phyloP scores from a whole-genome alignment of 1,140 invertebrate genomes.

The Sinonovacula constricta region DNA sequence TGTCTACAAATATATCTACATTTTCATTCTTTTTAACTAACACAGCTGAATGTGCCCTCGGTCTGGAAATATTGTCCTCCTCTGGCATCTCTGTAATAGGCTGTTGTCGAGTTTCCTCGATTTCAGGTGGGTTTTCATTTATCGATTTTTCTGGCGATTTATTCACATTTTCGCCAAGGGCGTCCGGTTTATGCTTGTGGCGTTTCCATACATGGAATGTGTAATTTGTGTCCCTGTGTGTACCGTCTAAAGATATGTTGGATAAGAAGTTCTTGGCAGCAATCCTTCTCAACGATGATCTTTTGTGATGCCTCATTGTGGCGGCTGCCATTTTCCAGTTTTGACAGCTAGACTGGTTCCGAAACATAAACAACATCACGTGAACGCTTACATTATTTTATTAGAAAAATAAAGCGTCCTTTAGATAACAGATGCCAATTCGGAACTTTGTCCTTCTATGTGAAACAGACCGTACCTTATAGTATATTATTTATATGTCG shows the following conservation, averaged over 20 bases:
- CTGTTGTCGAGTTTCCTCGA: not conserved
- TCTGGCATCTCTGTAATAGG: not conserved
- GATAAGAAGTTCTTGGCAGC: slow-evolving; percentile 87
- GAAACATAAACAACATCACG: not conserved
- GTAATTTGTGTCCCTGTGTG: slow-evolving; percentile 90
- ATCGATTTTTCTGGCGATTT: not conserved
- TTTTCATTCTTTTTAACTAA: not conserved
- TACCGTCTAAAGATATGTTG: slow-evolving; percentile 96
- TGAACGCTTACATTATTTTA: not conserved
- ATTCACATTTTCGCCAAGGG: not conserved
- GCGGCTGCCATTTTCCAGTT: slow-evolving; percentile 59
- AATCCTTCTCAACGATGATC: slow-evolving; percentile 65
- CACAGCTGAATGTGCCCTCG: not conserved
- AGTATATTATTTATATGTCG: no score
- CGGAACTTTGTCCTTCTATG: not conserved
- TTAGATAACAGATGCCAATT: not conserved
- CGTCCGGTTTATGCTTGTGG: slow-evolving; percentile 54
- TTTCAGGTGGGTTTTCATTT: not conserved
- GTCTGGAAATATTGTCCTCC: not conserved
- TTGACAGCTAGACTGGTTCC: not conserved
- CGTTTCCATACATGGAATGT: slow-evolving; percentile 71
- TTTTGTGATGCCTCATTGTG: slow-evolving; percentile 64
- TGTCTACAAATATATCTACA: not conserved
- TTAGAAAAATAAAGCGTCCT: not conserved
- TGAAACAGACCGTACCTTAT: no score